phyloP scores from a whole-genome alignment of 1,140 invertebrate genomes.

The Anoplophora glabripennis region DNA sequence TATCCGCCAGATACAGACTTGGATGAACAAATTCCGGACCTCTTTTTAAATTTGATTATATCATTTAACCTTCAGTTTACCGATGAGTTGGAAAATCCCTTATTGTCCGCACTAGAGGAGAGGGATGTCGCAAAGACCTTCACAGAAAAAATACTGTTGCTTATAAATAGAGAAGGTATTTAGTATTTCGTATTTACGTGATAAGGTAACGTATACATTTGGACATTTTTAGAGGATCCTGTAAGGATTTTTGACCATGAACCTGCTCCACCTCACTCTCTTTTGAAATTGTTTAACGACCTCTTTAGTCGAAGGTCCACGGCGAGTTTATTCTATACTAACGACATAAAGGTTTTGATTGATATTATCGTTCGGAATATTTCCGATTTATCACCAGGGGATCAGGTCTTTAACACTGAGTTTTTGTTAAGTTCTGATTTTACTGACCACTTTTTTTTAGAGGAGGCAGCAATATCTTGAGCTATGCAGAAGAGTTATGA shows the following conservation, averaged over 20 bases:
- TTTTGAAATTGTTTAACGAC: slow-evolving; percentile 84
- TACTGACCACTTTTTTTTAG: slow-evolving; percentile 51
- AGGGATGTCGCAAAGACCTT: slow-evolving; percentile 76
- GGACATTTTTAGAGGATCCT: slow-evolving; percentile 72
- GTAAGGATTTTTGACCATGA: slow-evolving; percentile 79
- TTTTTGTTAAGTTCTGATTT: background rate
- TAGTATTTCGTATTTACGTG: background rate
- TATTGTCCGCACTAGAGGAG: slow-evolving; percentile 71
- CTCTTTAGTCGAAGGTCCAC: slow-evolving; percentile 74
- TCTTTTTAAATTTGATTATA: slow-evolving; percentile 78
- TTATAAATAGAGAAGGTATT: slow-evolving; percentile 86
- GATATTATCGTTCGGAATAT: slow-evolving; percentile 88
- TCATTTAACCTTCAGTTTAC: slow-evolving; percentile 86
- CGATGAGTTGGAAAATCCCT: slow-evolving; percentile 65
- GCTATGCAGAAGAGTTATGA: slow-evolving; percentile 71
- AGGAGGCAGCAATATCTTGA: slow-evolving; percentile 71
- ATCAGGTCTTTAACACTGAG: slow-evolving; percentile 44
- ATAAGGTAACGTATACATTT: slow-evolving; percentile 6
- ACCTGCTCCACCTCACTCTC: slow-evolving; percentile 75
- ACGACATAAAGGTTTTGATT: slow-evolving; percentile 87
- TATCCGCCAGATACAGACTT: slow-evolving; percentile 70
- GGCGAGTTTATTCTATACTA: slow-evolving; percentile 85
- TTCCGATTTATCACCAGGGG: slow-evolving; percentile 82
- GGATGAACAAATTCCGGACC: slow-evolving; percentile 77
- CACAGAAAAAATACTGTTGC: slow-evolving; percentile 82